Evolutionary conservation across 2,797 vertebrate species (phyloP), one percentile per base, ranked within the genome.

Genomic region (Chromis chromis): DNA sequence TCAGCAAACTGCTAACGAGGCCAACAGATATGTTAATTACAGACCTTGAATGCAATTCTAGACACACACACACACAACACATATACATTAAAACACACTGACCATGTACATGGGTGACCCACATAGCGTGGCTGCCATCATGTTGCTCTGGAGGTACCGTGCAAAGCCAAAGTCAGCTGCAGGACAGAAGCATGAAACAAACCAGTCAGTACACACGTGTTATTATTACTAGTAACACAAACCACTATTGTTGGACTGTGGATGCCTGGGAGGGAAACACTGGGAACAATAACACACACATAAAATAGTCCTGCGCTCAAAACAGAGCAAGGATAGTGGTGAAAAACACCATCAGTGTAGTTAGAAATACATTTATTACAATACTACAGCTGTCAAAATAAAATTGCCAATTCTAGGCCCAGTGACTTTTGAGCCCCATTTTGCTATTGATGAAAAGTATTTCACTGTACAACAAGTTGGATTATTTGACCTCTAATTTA

Each of bases 81-180:
- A 56, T 12, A 33, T 3, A 4, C 16, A 65, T 31, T 50, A 53
- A 71, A 71, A 56, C 40, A 61, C 44, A 89, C 87, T 91, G 27
- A 99, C 98, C 98, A 99, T 99, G 82, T 99, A 99, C 97, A 99
- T 99, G 0, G 98, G 98, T 33, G 98, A 99, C 17, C 97, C 97
- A 74, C 97, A 99, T 3, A 99, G 91, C 0, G 98, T 99, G 78
- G 97, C 97, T n/a, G 98, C 98, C 98, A 99, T 99, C 97, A 98
- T 99, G 93, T 99, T 99, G 93, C 96, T 99, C 86, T 98, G 97
- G 53, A 99, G 96, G 74, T 99, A 99, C 54, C 97, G 96, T 70
- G 98, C 97, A 79, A 99, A 99, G 61, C 98, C 98, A 92, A 99
- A 99, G 92, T 99, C 98, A 91, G 97, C 98, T 99, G 92, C 57